phyloP scores from a whole-genome alignment of 2,888 invertebrate genomes.

The Stenchaetothrips biformis region DNA sequence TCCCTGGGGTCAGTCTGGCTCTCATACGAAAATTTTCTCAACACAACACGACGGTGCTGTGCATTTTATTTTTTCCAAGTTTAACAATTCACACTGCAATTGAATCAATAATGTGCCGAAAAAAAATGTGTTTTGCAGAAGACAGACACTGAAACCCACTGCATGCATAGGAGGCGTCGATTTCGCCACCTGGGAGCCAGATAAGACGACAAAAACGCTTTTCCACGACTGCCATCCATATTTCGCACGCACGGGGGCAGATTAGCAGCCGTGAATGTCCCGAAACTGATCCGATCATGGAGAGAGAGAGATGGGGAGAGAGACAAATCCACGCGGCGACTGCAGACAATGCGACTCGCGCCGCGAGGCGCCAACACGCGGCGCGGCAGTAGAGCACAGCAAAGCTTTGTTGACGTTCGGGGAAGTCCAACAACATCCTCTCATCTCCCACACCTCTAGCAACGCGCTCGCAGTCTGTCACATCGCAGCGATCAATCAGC shows the following conservation, averaged over 20 bases:
- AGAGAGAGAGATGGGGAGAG: neutral
- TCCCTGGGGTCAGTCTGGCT: no score
- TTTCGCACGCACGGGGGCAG: neutral
- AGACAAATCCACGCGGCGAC: neutral
- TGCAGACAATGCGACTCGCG: neutral
- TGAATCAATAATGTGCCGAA: neutral
- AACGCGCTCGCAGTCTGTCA: neutral
- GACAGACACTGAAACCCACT: neutral
- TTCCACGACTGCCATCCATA: neutral
- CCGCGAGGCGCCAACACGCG: neutral
- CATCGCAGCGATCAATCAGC: neutral
- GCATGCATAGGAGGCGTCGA: neutral
- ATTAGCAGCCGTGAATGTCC: neutral
- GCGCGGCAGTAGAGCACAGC: neutral
- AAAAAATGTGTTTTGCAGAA: neutral
- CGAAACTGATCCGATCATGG: neutral
- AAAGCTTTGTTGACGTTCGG: neutral
- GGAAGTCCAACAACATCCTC: neutral
- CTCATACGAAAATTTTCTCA: no score
- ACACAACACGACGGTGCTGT: neutral
- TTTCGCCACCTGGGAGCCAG: neutral
- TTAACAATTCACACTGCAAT: neutral
- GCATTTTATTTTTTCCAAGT: neutral
- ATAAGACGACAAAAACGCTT: neutral
- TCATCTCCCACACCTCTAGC: no score